Base-by-base conservation (phyloP, 2,888 invertebrate species). In the Hydrotaea diabolus region DNA sequence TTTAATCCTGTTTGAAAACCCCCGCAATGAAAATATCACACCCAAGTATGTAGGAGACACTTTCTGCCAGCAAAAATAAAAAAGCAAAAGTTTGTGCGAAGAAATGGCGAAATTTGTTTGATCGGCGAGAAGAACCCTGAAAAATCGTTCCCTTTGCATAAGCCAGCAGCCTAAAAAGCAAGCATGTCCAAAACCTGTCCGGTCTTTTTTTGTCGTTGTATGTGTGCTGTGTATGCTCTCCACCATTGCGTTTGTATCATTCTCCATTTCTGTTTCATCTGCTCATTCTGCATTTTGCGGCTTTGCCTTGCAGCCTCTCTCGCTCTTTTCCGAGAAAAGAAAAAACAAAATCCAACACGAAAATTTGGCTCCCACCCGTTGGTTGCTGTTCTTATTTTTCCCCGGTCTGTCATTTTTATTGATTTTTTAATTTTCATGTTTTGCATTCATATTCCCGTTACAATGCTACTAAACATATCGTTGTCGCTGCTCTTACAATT, bases 351-450 rank as follows among this genome's bases (percentile, higher is more conserved):
- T n/a, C 13, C 31, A 19, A 46, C 69, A 69, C 0, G 43, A 66
- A 66, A 39, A 36, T 39, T 39, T 66, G 17, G 39, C 66, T 39
- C 39, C 64, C 66, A 8, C 11, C 55, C 19, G 39, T 77, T 55
- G 57, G 80, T n/a, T n/a, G n/a, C n/a, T 55, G 49, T 77, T 55
- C 7, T 81, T 77, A 39, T 55, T 75, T 77, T 85, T 79, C 64
- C 82, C 85, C 83, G 80, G 81, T 85, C 15, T 74, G 78, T 55
- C 36, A 77, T 80, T 55, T 69, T 86, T 87, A 87, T 87, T 76
- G 87, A 87, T 87, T 87, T 85, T 81, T 79, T 71, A 49, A 55
- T 80, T 71, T 59, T 59, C 26, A 59, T 26, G 26, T 85, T 85
- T 76, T 77, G 71, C 75, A 77, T 82, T 82, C 77, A 31, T 79